A percentile compares a stretch with the other conserved stretches of the same genome.
These are phyloP conservation scores for Drosophila histrio DNA, from an alignment of 2,888 invertebrate genomes.

Conservation along the genomic window DNA sequence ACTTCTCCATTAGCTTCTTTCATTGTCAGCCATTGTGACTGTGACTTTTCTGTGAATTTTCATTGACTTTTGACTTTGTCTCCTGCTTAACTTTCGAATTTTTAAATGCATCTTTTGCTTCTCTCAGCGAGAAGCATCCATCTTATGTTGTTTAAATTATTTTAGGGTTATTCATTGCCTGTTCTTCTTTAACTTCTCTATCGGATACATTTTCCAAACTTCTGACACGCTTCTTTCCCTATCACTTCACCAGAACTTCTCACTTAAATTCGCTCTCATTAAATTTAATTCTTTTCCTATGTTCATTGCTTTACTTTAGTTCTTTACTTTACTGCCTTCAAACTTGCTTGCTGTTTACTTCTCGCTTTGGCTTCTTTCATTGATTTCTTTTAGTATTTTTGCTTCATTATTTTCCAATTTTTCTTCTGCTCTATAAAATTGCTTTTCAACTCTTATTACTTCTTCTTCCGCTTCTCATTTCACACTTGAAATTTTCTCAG, in stretches of 20 bases:
- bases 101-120: neutral
- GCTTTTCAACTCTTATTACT: neutral
- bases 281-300: neutral
- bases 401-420: neutral
- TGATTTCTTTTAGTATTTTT: neutral
- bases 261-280: neutral
- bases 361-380: neutral
- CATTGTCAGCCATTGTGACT: too few species aligned
- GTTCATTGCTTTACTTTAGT: neutral
- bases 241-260: too few species aligned
- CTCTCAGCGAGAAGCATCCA: neutral
- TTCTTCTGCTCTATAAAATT: neutral
- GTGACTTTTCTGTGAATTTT: neutral
- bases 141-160: neutral
- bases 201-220: too few species aligned
- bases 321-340: neutral
- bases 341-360: neutral
- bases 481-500: too few species aligned
- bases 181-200: too few species aligned
- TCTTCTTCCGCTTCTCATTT: neutral
- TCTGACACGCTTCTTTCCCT: too few species aligned
- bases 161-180: too few species aligned
- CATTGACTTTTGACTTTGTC: neutral
- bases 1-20: constrained; percentile 1
- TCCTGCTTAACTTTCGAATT: neutral